Evolutionary conservation across 92 coral and sea anemone species (phyloP).

Genomic region (Virgularia gustaviana): DNA sequence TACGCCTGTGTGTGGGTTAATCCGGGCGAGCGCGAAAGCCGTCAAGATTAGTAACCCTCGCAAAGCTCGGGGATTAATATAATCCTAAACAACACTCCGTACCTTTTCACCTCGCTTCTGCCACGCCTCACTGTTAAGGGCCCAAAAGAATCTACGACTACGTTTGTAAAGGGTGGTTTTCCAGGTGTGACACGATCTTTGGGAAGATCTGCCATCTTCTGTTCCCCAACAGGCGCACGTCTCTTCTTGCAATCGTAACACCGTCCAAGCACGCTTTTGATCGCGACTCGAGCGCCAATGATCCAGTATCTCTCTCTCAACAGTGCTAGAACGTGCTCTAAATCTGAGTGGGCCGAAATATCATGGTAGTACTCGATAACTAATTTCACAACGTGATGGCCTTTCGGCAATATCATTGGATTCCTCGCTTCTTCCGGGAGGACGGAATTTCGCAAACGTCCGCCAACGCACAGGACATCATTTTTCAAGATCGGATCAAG

Average conservation of each 20-base stretch:
- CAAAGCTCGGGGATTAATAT: too few relatives aligned
- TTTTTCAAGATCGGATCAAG: not conserved
- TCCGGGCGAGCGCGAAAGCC: too few relatives aligned
- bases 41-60: too few relatives aligned
- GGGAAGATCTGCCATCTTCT: too few relatives aligned
- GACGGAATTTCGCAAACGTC: not conserved
- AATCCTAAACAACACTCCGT: too few relatives aligned
- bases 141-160: too few relatives aligned
- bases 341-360: not conserved
- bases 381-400: not conserved
- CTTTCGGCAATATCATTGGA: not conserved
- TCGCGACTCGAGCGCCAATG: not conserved
- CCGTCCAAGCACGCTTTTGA: too few relatives aligned
- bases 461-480: not conserved
- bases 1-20: too few relatives aligned
- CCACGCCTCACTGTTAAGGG: not conserved
- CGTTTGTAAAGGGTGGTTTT: not conserved
- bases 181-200: not conserved
- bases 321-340: too few relatives aligned
- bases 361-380: not conserved
- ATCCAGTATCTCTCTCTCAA: not conserved
- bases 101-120: not conserved
- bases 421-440: conserved; percentile 1
- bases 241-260: not conserved
- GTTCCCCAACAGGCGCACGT: not conserved